Conservation (phyloP, 2,888 invertebrate species). For the Suillia variegata region DNA sequence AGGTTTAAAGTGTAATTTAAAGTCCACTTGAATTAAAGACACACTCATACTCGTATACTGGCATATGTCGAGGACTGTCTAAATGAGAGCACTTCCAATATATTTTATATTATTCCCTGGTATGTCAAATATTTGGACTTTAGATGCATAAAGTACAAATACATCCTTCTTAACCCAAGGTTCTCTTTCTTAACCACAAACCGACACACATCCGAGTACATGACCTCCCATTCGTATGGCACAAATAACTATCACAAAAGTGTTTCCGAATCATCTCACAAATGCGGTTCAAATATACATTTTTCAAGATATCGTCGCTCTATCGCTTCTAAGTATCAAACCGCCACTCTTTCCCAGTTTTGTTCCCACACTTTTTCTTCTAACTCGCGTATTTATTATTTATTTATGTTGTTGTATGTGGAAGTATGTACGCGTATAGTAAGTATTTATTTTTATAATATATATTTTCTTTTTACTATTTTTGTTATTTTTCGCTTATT, state of each 20-base stretch:
- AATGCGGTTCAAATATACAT: too few species aligned
- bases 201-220: too few species aligned
- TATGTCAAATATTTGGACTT: too few species aligned
- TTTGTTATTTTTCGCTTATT: not conserved
- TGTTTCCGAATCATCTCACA: too few species aligned
- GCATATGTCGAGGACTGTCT: not conserved
- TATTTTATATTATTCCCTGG: too few species aligned
- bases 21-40: slow-evolving; percentile 48
- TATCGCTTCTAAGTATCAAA: not conserved
- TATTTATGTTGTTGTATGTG: too few species aligned
- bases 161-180: too few species aligned
- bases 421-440: too few species aligned
- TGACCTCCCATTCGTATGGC: too few species aligned
- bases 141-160: too few species aligned
- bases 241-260: too few species aligned
- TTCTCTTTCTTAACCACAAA: not conserved
- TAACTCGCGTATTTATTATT: too few species aligned
- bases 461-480: not conserved
- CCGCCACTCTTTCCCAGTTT: not conserved
- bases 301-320: not conserved
- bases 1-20: slow-evolving; percentile 39
- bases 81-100: not conserved
- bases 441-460: not conserved
- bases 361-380: slow-evolving; percentile 20
- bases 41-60: not conserved